phyloP scores from a whole-genome alignment of 2,113 vertebrate genomes.

The Myotis brandtii region DNA sequence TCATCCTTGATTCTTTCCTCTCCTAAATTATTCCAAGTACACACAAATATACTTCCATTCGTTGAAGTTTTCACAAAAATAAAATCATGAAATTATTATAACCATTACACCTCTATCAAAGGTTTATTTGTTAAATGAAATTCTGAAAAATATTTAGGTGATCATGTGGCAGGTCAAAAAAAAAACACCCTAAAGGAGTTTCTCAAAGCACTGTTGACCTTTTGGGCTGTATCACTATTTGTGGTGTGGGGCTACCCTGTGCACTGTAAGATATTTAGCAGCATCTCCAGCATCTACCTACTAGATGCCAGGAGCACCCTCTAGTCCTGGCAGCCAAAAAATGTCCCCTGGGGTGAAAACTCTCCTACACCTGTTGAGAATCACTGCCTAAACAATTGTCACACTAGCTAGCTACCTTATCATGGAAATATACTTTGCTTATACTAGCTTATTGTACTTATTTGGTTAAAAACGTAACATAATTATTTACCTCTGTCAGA shows the following conservation, averaged over 20 bases:
- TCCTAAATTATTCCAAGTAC: slow-evolving; percentile 1
- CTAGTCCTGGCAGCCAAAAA: neutral
- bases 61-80: slow-evolving; percentile 30
- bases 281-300: neutral
- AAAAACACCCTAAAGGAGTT: neutral
- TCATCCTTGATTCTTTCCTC: neutral
- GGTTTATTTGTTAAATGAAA: slow-evolving; percentile 26
- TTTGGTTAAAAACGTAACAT: slow-evolving; percentile 38
- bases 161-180: neutral
- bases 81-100: slow-evolving; percentile 19
- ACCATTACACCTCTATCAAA: neutral
- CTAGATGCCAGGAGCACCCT: neutral
- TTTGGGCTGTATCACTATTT: neutral
- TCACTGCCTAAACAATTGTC: neutral
- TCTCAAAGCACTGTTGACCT: neutral
- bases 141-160: slow-evolving; percentile 15
- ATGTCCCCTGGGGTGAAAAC: neutral
- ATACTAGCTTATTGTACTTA: slow-evolving; percentile 7
- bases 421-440: slow-evolving; percentile 13
- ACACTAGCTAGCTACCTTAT: slow-evolving; percentile 23
- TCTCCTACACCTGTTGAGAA: neutral
- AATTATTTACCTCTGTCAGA: neutral
- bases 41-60: slow-evolving; percentile 34
- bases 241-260: neutral
- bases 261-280: neutral